A percentile compares a stretch with the other conserved stretches of the same genome.
Evolutionary conservation across 2,113 vertebrate species (phyloP).

Genomic region (Pogona vitticeps): DNA sequence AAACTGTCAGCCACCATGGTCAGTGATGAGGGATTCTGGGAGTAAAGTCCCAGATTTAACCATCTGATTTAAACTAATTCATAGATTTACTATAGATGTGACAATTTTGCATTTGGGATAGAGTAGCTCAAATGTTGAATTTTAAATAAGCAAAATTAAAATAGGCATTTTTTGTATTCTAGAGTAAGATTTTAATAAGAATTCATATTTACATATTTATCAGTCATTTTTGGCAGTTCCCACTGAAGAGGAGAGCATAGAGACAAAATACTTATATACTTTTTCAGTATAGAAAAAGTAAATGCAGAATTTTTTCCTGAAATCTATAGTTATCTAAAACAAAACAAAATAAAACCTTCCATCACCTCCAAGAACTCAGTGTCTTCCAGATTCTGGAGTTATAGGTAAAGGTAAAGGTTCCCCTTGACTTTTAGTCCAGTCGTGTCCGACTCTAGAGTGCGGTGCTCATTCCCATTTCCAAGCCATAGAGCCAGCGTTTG

Average conservation of each 20-base stretch:
- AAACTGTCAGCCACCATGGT: no score
- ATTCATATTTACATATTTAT: slow-evolving; percentile 61
- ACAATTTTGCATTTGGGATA: neutral
- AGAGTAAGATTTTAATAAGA: slow-evolving; percentile 62
- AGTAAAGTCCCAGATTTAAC: no score
- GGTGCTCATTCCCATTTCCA: no score
- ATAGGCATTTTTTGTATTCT: slow-evolving; percentile 67
- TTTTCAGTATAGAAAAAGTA: slow-evolving; percentile 68
- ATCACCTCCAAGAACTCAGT: neutral
- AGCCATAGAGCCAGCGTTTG: no score
- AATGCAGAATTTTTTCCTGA: slow-evolving; percentile 21
- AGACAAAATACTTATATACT: slow-evolving; percentile 59
- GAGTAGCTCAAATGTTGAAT: slow-evolving; percentile 34
- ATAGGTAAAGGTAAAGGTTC: no score
- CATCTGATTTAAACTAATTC: neutral
- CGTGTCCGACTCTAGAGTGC: no score
- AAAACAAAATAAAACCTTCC: neutral
- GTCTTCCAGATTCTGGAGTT: no score
- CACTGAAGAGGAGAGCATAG: slow-evolving; percentile 62
- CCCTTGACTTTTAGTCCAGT: no score
- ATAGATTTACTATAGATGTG: slow-evolving; percentile 15
- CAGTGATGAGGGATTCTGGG: no score
- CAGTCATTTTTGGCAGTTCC: slow-evolving; percentile 42
- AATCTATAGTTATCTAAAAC: neutral
- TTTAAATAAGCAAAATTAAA: slow-evolving; percentile 39